phyloP scores from a whole-genome alignment of 1,140 invertebrate genomes.

The Papilio glaucus region DNA sequence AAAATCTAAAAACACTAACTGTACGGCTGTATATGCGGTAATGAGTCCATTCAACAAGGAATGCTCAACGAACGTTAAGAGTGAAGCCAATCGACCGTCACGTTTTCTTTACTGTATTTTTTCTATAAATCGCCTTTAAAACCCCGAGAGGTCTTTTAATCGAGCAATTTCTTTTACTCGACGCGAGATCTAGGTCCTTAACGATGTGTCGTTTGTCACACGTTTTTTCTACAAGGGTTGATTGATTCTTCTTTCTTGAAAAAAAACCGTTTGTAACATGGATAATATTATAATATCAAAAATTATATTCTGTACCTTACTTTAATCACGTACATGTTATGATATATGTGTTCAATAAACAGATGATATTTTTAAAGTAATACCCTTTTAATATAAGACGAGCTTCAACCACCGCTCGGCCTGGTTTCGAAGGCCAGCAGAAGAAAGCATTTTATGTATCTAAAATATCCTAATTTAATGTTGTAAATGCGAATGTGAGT shows the following conservation, averaged over 20 bases:
- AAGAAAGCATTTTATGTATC: no score
- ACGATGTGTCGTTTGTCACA: slow-evolving; percentile 31
- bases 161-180: slow-evolving; percentile 27
- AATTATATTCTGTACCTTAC: no score
- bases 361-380: no score
- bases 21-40: neutral
- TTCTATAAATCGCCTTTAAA: neutral
- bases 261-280: neutral
- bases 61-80: neutral
- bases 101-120: neutral
- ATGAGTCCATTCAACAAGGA: neutral
- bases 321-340: no score
- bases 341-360: no score
- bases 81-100: neutral
- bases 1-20: neutral
- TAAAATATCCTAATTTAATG: no score
- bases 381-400: no score
- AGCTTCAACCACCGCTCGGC: no score
- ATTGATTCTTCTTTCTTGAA: neutral
- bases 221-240: slow-evolving; percentile 19
- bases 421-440: no score
- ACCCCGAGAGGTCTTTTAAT: slow-evolving; percentile 20
- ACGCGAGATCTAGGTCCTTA: slow-evolving; percentile 26
- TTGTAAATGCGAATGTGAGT: no score
- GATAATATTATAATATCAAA: neutral